Evolutionary conservation across 2,888 invertebrate genomes (phyloP).

Genomic region (Drosophila austrosaltans): DNA sequence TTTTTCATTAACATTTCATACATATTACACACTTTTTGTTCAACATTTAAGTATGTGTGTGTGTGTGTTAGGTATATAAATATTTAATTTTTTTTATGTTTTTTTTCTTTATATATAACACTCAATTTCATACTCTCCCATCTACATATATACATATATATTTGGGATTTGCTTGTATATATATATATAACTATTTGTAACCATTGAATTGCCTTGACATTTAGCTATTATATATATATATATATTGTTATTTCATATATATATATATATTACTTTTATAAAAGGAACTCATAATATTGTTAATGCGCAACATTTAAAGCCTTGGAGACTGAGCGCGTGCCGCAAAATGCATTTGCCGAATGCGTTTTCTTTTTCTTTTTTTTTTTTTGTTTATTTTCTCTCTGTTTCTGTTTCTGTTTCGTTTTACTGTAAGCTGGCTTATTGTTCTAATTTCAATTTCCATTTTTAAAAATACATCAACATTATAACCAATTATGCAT

Average conservation of each 20-base stretch:
- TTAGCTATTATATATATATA: conserved; percentile 31
- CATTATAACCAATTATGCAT: not conserved
- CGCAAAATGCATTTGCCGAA: conserved; percentile 42
- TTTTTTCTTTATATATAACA: conserved; percentile 34
- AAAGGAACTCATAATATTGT: conserved; percentile 64
- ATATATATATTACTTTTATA: conserved; percentile 49
- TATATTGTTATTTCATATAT: conserved; percentile 31
- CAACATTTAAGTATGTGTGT: conserved; percentile 64
- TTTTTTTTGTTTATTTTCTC: not conserved
- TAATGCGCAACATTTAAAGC: conserved; percentile 66
- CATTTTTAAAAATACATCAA: conserved; percentile 32
- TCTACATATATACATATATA: conserved; percentile 17
- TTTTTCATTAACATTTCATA: conserved; percentile 50
- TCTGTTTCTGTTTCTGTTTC: not conserved
- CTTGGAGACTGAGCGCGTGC: conserved; percentile 66
- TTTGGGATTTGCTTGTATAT: conserved; percentile 15
- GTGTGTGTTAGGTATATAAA: conserved; percentile 27
- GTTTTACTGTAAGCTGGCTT: conserved; percentile 71
- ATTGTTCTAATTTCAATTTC: conserved; percentile 59
- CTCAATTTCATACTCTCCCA: conserved; percentile 17
- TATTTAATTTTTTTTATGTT: conserved; percentile 43
- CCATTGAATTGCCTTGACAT: conserved; percentile 31
- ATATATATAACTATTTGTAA: conserved; percentile 24
- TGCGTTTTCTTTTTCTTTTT: not conserved
- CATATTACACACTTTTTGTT: conserved; percentile 67